Base-by-base conservation (phyloP, 2,888 invertebrate genomes). In the Serripes groenlandicus region DNA sequence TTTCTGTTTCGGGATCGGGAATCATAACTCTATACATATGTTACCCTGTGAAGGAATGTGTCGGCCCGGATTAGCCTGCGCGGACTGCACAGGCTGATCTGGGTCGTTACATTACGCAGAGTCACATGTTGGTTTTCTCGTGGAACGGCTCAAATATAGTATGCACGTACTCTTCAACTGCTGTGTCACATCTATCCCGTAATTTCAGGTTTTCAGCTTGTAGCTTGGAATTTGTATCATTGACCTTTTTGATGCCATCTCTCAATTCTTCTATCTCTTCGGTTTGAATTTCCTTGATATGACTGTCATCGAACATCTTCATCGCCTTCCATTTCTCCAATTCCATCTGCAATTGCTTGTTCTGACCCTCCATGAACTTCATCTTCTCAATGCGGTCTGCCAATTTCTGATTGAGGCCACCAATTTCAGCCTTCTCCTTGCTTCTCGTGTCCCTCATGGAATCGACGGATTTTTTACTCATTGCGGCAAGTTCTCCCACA, bases 311-410 rank as follows among this genome's bases (percentile, higher is more conserved):
- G 62, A 90, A 90, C 32, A 89, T 90, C 86, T 92, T 91, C 75
- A 89, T 78, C 74, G 90, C 91, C 68, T 90, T 90, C 75, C 94
- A 85, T 56, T 85, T 79, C 30, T 94, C 93, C 75, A 93, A 78
- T 83, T 94, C 93, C 56, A 90, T 91, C n/a, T 90, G 89, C 56
- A 94, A 85, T 37, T 92, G 91, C 78, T 92, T 91, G 88, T 93
- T 93, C 83, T 93, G 92, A 34, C 93, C 94, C 86, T 95, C 94
- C 75, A 95, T 86, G 84, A 93, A 95, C 69, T 94, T 90, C 7
- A 91, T 91, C 89, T 95, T 95, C 92, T 95, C 95, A 87, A 95
- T 95, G 92, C 95, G 95, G 88, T 89, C 91, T 76, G 95, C 95
- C 75, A 95, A 94, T 49, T 95, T 92, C 88, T 95, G 95, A 92